phyloP scores from a whole-genome alignment of 2,797 vertebrate genomes.

The Benthosema pterotum region DNA sequence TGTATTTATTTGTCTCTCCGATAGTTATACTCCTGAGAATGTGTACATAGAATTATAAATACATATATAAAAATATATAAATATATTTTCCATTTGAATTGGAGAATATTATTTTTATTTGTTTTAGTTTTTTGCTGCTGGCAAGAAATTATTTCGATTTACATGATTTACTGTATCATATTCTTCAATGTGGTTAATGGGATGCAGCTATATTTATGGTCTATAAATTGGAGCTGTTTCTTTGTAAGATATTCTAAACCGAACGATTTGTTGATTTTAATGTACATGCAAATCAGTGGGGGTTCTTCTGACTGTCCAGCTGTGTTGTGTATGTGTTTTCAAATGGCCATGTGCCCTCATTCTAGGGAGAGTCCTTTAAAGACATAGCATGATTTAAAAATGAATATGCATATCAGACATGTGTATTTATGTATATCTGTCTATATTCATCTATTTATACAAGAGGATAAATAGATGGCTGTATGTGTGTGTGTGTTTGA shows the following conservation, averaged over 20 bases:
- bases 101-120: conserved; percentile 83
- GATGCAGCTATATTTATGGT: conserved; percentile 58
- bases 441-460: conserved; percentile 83
- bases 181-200: conserved; percentile 68
- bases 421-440: conserved; percentile 83
- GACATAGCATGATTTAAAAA: conserved; percentile 81
- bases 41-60: conserved; percentile 86
- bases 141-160: conserved; percentile 70
- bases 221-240: conserved; percentile 68
- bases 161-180: conserved; percentile 70
- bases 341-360: conserved; percentile 76
- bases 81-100: conserved; percentile 87
- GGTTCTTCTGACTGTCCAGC: conserved; percentile 77
- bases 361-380: conserved; percentile 75
- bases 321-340: conserved; percentile 79
- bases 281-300: conserved; percentile 73
- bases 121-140: conserved; percentile 79
- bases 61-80: conserved; percentile 85
- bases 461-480: conserved; percentile 77
- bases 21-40: conserved; percentile 73
- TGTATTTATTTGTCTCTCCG: conserved; percentile 71
- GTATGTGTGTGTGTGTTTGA: conserved; percentile 76
- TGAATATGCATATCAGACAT: conserved; percentile 81
- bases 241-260: conserved; percentile 66
- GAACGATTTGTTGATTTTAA: conserved; percentile 66